Conservation (phyloP, 2,797 vertebrate species). For the Synanceia verrucosa region DNA sequence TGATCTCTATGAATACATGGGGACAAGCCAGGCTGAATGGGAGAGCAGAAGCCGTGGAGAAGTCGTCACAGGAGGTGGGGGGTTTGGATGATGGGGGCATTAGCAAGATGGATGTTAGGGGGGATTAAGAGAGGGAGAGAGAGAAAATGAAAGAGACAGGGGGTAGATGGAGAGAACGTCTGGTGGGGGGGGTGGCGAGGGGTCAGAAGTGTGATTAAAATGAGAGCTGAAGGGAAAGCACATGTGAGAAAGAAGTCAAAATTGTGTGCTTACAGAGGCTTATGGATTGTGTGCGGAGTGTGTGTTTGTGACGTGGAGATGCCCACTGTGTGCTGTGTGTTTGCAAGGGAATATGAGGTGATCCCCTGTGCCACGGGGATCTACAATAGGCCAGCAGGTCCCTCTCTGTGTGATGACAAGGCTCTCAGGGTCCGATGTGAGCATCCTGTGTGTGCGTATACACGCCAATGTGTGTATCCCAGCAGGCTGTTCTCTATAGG, state of each 20-base stretch:
- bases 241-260: slow-evolving; percentile 49
- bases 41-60: slow-evolving; percentile 71
- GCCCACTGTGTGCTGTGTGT: slow-evolving; percentile 54
- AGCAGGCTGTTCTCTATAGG: slow-evolving; percentile 70
- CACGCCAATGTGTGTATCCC: slow-evolving; percentile 60
- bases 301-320: slow-evolving; percentile 38
- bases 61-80: slow-evolving; percentile 52
- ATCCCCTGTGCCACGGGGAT: slow-evolving; percentile 66
- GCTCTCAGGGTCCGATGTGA: slow-evolving; percentile 44
- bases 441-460: slow-evolving; percentile 27
- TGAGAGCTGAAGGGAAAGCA: slow-evolving; percentile 47
- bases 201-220: slow-evolving; percentile 63
- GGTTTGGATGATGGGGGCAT: slow-evolving; percentile 58
- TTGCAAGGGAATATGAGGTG: slow-evolving; percentile 65
- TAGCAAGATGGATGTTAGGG: slow-evolving; percentile 69
- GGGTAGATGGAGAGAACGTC: slow-evolving; percentile 48
- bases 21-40: slow-evolving; percentile 75
- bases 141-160: slow-evolving; percentile 65
- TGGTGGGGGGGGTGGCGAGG: not conserved
- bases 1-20: slow-evolving; percentile 78
- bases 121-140: slow-evolving; percentile 55
- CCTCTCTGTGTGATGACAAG: slow-evolving; percentile 70
- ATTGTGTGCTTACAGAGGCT: slow-evolving; percentile 38
- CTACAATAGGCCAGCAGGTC: slow-evolving; percentile 77
- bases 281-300: slow-evolving; percentile 18